A percentile compares a stretch with the other conserved stretches of the same genome.
These are phyloP conservation scores for Austrofundulus limnaeus DNA, from an alignment of 2,113 vertebrate genomes.

Conservation along the genomic window DNA sequence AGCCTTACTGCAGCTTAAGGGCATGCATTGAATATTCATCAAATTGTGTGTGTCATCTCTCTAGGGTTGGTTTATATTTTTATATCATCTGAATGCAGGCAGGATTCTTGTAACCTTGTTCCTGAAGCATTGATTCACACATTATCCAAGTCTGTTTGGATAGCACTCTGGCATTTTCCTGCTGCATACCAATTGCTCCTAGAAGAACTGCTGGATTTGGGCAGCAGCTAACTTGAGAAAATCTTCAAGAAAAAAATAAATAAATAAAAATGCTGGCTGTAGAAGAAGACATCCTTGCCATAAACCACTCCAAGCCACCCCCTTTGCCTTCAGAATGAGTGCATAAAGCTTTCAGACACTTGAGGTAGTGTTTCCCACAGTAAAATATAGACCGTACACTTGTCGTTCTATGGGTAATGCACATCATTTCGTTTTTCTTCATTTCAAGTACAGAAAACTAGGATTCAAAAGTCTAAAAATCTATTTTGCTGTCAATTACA, in stretches of 20 bases:
- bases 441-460: neutral
- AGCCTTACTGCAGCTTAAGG: conserved; percentile 16
- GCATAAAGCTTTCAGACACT: conserved; percentile 11
- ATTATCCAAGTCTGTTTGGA: conserved; percentile 48
- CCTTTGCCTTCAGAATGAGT: neutral
- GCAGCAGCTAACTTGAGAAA: conserved; percentile 17
- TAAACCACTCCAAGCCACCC: conserved; percentile 20
- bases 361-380: conserved; percentile 1
- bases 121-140: conserved; percentile 49
- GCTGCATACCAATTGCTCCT: conserved; percentile 41
- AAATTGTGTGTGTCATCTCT: conserved; percentile 48
- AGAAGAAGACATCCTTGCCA: conserved; percentile 26
- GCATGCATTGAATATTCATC: conserved; percentile 60
- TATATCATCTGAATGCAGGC: conserved; percentile 59
- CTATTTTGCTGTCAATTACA: neutral
- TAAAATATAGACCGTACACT: conserved; percentile 9
- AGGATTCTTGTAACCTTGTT: conserved; percentile 50
- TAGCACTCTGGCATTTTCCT: conserved; percentile 22
- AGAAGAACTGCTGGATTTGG: conserved; percentile 36
- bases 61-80: conserved; percentile 30
- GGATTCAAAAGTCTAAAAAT: neutral
- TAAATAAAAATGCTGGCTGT: conserved; percentile 14
- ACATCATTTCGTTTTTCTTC: neutral
- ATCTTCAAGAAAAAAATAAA: conserved; percentile 11
- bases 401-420: neutral